Evolutionary conservation across 2,888 invertebrate genomes (phyloP).

Genomic region (Phrixothrix hirtus): DNA sequence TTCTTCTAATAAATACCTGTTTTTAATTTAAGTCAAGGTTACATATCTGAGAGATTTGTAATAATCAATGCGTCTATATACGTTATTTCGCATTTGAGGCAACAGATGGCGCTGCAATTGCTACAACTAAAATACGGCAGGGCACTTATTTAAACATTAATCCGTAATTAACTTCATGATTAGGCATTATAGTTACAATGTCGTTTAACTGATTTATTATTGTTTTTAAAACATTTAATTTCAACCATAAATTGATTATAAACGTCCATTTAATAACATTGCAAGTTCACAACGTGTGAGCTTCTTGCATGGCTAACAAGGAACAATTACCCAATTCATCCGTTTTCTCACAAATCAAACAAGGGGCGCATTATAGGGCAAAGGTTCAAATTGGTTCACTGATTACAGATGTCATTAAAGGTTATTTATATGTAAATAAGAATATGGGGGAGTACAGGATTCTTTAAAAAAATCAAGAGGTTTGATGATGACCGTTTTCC

Average conservation of each 20-base stretch:
- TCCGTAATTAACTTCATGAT: background rate
- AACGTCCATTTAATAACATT: constrained; percentile 8
- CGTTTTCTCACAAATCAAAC: constrained; percentile 26
- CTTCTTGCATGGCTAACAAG: constrained; percentile 13
- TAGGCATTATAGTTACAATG: background rate
- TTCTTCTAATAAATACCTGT: background rate
- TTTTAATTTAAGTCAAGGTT: constrained; percentile 11
- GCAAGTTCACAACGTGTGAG: constrained; percentile 8
- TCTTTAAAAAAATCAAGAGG: no score
- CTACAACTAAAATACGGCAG: background rate
- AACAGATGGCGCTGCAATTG: background rate
- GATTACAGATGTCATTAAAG: constrained; percentile 9
- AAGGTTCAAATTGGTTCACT: constrained; percentile 13
- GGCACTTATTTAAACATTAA: no score
- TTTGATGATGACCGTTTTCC: no score
- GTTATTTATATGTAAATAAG: no score
- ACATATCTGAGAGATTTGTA: constrained; percentile 16
- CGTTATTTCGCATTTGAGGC: background rate
- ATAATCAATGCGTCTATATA: background rate
- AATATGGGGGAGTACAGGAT: no score
- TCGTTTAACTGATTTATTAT: no score
- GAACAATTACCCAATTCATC: constrained; percentile 25
- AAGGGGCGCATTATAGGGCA: constrained; percentile 17
- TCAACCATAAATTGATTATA: background rate
- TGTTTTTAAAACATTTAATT: background rate